Evolutionary conservation across 2,113 vertebrate species (phyloP).

Genomic region (Bolborhynchus lineola): DNA sequence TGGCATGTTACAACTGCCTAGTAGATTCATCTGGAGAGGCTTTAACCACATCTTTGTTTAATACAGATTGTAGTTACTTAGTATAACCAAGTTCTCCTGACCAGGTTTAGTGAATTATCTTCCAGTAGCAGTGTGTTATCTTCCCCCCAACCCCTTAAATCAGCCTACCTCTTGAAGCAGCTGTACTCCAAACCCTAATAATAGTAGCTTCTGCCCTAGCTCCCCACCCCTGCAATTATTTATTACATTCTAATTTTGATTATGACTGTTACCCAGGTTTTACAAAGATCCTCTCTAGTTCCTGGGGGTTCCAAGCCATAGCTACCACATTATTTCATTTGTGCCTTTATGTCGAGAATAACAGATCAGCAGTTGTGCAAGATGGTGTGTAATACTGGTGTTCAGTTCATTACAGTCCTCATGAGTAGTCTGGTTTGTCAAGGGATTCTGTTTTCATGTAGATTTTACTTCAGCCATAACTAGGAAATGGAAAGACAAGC

Average conservation of each 20-base stretch:
- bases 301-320: not conserved
- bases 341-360: not conserved
- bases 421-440: not conserved
- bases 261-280: not conserved
- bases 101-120: not conserved
- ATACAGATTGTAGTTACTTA: not conserved
- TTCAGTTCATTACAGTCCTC: not conserved
- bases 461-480: not conserved
- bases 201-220: not conserved
- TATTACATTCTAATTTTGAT: not conserved
- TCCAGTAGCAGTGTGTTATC: not conserved
- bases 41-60: not conserved
- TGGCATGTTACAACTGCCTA: not conserved
- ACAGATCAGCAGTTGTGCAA: not conserved
- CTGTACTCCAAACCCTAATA: not conserved
- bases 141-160: not conserved
- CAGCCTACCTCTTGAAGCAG: not conserved
- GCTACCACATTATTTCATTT: not conserved
- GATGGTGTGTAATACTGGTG: rapidly evolving
- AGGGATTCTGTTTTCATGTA: not conserved
- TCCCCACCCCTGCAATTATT: not conserved
- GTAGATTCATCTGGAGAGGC: not conserved
- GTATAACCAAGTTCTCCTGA: not conserved
- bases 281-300: not conserved
- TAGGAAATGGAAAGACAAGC: not conserved